Base-by-base conservation (phyloP, 1,140 invertebrate species). In the Nautilus pompilius region DNA sequence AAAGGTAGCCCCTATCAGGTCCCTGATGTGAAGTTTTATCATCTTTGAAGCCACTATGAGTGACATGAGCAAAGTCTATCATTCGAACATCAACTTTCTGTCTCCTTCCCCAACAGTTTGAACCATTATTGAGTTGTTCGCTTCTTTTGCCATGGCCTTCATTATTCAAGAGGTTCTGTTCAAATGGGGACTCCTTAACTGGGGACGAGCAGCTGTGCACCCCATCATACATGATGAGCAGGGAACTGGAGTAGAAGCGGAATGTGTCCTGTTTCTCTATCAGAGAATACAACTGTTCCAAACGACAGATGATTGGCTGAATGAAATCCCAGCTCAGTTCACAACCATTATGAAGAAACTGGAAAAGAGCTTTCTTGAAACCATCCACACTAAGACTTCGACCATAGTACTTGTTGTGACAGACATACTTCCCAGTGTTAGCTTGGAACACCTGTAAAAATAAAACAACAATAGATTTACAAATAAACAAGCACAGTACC, bases 41-140 rank as follows among this genome's bases (percentile, higher is more conserved):
- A 89, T 91, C 33, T 89, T 90, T 30, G 61, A 80, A 78, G 46
- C 83, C 80, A 62, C 74, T 65, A 62, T 77, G 72, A 20, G 80
- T 82, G 6, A 93, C 93, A 83, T 97, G 93, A 24, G 94, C 95
- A 86, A 97, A 98, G 80, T 98, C 95, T 65, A 97, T 96, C 86
- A 97, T 92, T 68, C 93, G 87, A 2, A 95, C 88, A 78, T 94
- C 91, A 4, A 93, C 90, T 36, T 84, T n/a, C n/a, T n/a, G n/a
- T n/a, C n/a, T n/a, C n/a, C n/a, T n/a, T n/a, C n/a, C n/a, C n/a
- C n/a, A n/a, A n/a, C n/a, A n/a, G n/a, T n/a, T n/a, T n/a, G n/a
- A n/a, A n/a, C n/a, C n/a, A n/a, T n/a, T n/a, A n/a, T n/a, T n/a
- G n/a, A n/a, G n/a, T n/a, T n/a, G n/a, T n/a, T n/a, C n/a, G n/a